These are phyloP conservation scores for Platerodrilus igneus DNA, from an alignment of 2,888 invertebrate genomes.

Conservation along the genomic window DNA sequence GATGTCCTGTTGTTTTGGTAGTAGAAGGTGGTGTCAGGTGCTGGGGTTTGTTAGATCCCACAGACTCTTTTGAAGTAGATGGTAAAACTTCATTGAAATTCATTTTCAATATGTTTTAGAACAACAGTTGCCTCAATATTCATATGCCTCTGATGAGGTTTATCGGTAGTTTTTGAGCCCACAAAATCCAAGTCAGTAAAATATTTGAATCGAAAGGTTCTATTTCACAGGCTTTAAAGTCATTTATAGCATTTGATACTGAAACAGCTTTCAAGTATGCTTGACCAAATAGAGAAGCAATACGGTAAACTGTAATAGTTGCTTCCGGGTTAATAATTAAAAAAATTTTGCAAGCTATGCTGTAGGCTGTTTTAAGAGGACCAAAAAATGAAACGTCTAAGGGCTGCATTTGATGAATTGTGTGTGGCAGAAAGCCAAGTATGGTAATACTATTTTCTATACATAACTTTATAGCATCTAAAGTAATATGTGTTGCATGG, in stretches of 20 bases:
- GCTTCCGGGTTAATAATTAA: not conserved
- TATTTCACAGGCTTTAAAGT: conserved; percentile 3
- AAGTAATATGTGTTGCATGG: conserved; percentile 16
- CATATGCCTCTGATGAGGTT: too few relatives aligned
- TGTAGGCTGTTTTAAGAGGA: conserved; percentile 26
- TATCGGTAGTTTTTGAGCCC: conserved; percentile 2
- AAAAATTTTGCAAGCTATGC: conserved; percentile 21
- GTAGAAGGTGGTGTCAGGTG: too few relatives aligned
- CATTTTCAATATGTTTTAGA: too few relatives aligned
- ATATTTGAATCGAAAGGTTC: conserved; percentile 6
- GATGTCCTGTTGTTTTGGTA: too few relatives aligned
- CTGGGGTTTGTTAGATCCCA: too few relatives aligned
- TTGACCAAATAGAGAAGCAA: conserved; percentile 17
- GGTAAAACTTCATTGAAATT: too few relatives aligned
- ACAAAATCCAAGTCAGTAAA: not conserved
- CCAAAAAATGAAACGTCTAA: conserved; percentile 26
- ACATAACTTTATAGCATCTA: conserved; percentile 21
- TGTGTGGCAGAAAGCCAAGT: conserved; percentile 28
- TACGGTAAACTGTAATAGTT: conserved; percentile 3
- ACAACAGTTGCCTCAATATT: too few relatives aligned
- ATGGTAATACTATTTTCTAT: conserved; percentile 23
- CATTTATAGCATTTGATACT: conserved; percentile 3
- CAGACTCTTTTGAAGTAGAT: too few relatives aligned
- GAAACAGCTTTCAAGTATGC: conserved; percentile 4
- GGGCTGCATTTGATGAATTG: conserved; percentile 28